phyloP scores from a whole-genome alignment of 2,113 vertebrate genomes.

The Tetraodon nigroviridis region DNA sequence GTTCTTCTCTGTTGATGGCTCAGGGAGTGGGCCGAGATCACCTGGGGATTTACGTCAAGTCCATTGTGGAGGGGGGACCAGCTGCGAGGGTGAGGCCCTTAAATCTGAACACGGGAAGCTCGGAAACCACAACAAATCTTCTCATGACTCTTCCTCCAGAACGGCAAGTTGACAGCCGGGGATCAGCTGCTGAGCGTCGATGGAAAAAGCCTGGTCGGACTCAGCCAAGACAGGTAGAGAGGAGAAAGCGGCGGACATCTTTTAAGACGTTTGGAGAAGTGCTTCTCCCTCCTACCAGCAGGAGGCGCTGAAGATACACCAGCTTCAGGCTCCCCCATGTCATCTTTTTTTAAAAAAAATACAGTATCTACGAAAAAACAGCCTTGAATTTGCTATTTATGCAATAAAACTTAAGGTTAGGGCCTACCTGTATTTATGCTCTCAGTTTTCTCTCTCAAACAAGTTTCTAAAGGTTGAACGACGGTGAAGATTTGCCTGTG shows the following conservation, averaged over 20 bases:
- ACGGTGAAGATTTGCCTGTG: too few species aligned
- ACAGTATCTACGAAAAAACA: too few species aligned
- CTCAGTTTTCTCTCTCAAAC: neutral
- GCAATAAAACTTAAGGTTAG: too few species aligned
- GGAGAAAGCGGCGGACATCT: neutral
- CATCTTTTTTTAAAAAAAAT: too few species aligned
- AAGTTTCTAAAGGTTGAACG: neutral
- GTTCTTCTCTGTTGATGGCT: neutral
- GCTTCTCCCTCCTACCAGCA: too few species aligned
- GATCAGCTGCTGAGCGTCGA: conserved; percentile 93
- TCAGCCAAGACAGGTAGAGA: conserved; percentile 88
- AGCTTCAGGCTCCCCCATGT: too few species aligned
- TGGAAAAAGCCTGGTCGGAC: conserved; percentile 83
- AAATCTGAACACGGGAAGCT: neutral
- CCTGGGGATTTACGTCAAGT: conserved; percentile 92
- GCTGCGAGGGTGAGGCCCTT: conserved; percentile 81
- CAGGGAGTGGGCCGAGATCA: conserved; percentile 86
- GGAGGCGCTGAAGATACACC: too few species aligned
- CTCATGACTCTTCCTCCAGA: conserved; percentile 54
- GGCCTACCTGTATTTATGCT: too few species aligned
- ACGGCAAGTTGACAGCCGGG: conserved; percentile 83
- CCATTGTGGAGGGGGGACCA: conserved; percentile 87
- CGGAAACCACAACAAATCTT: neutral
- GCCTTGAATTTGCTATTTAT: too few species aligned
- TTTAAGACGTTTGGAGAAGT: neutral